Evolutionary conservation across 1,140 invertebrate species (phyloP).

Genomic region (Nomia melanderi): DNA sequence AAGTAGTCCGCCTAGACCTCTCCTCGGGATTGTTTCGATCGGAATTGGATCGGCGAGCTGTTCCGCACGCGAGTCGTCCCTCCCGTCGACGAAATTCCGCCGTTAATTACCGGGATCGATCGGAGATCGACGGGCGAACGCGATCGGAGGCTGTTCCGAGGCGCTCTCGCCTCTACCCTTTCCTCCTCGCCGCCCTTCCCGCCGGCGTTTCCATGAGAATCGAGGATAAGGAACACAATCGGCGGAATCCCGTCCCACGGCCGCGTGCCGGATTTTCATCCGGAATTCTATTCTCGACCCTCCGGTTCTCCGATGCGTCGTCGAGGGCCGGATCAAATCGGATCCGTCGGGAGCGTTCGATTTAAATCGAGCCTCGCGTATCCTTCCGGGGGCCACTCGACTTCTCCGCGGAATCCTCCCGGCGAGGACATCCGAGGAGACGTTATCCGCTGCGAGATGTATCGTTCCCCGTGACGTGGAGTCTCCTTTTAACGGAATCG

Average conservation of each 20-base stretch:
- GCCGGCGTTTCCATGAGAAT: too few species aligned
- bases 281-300: slow-evolving; percentile 19
- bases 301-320: too few species aligned
- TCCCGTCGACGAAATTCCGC: not conserved
- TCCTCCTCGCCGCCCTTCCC: too few species aligned
- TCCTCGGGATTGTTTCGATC: slow-evolving; percentile 25
- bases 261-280: too few species aligned
- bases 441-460: too few species aligned
- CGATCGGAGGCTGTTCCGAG: not conserved
- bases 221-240: too few species aligned
- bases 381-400: not conserved
- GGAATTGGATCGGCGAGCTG: not conserved
- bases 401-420: not conserved
- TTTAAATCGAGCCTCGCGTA: not conserved
- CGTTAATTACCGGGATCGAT: not conserved
- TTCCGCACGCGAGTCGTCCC: too few species aligned
- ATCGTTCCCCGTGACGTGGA: too few species aligned
- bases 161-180: not conserved
- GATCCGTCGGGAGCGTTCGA: not conserved
- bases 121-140: not conserved
- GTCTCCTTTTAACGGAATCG: too few species aligned
- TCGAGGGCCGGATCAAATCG: slow-evolving; percentile 21
- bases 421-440: too few species aligned
- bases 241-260: too few species aligned
- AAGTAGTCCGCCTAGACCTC: not conserved